A percentile compares a stretch with the other conserved stretches of the same genome.
Conservation (phyloP, 2,797 vertebrate genomes). For the Malacoraja senta region DNA sequence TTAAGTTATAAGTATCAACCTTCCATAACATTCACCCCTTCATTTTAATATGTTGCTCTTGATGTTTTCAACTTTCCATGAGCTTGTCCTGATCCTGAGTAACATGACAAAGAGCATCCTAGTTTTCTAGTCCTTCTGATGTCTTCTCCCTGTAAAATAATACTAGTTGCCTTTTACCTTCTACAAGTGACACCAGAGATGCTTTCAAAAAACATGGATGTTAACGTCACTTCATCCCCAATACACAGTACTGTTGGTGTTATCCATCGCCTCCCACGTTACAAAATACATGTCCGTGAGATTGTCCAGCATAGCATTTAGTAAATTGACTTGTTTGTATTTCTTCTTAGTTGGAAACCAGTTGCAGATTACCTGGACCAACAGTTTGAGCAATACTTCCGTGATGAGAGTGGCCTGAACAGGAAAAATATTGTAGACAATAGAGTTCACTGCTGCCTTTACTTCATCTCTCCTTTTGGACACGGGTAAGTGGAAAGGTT, state of each 20-base stretch:
- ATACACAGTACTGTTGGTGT: background rate
- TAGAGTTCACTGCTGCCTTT: conserved; percentile 92
- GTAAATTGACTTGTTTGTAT: conserved; percentile 25
- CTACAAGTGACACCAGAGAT: background rate
- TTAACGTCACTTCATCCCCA: background rate
- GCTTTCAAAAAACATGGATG: background rate
- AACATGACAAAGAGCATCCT: background rate
- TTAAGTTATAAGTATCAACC: background rate
- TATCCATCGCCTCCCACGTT: background rate
- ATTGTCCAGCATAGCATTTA: background rate
- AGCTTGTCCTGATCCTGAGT: background rate
- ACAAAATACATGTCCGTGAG: background rate
- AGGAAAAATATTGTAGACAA: conserved; percentile 97
- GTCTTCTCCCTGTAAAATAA: background rate
- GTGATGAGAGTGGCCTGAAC: conserved; percentile 94
- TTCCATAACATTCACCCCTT: background rate
- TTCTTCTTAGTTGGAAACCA: conserved; percentile 76
- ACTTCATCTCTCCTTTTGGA: conserved; percentile 92
- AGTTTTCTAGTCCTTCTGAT: background rate
- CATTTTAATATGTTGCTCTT: background rate
- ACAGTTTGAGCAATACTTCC: conserved; percentile 98
- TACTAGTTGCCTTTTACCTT: background rate
- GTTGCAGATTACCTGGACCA: conserved; percentile 95
- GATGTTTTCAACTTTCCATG: background rate
- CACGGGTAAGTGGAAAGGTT: conserved; percentile 69